Base-by-base conservation (phyloP, 2,888 invertebrate genomes). In the Calameuta pallipes region DNA sequence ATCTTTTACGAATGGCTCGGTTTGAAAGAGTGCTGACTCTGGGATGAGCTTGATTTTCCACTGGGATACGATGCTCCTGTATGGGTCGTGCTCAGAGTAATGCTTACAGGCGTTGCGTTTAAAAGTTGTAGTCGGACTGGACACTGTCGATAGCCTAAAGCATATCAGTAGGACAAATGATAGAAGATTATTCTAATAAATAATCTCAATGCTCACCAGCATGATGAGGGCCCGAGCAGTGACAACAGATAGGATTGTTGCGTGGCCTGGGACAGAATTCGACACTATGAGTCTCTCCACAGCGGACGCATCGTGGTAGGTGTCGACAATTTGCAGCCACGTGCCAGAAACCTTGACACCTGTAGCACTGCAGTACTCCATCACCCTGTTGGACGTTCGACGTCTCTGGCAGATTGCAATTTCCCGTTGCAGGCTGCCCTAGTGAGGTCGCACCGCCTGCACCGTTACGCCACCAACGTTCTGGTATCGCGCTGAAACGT, bases 261-360 rank as follows among this genome's bases (percentile, higher is more conserved):
- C 93, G 89, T 0, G 93, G 92, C 75, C 92, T 86, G 0, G 92
- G 91, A 79, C 93, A 93, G 78, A 92, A 91, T 78, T 93, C 92
- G 9, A 93, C 92, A 80, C 92, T 92, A 82, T 93, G 93, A 23
- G 92, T 90, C 74, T 92, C 93, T 0, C 93, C 93, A 82, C 93
- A 93, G 6, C 93, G 90, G 1, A 93, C 93, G 84, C 93, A 93
- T 23, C 93, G 90, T 0, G 92, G 91, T 73, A 91, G 81, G 78
- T 92, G 92, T 37, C 92, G 90, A 81, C 92, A 92, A 80, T 93
- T 92, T 15, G 92, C 92, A 0, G 93, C 93, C 11, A 93, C 92
- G 84, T 93, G 93, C 93, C 93, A 93, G 84, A 93, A 93, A 4
- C 93, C 93, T 87, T 93, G 93, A 83, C 93, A 93, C 1, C 92